phyloP scores from a whole-genome alignment of 2,888 invertebrate species.

The Drosophila nigritarsus region DNA sequence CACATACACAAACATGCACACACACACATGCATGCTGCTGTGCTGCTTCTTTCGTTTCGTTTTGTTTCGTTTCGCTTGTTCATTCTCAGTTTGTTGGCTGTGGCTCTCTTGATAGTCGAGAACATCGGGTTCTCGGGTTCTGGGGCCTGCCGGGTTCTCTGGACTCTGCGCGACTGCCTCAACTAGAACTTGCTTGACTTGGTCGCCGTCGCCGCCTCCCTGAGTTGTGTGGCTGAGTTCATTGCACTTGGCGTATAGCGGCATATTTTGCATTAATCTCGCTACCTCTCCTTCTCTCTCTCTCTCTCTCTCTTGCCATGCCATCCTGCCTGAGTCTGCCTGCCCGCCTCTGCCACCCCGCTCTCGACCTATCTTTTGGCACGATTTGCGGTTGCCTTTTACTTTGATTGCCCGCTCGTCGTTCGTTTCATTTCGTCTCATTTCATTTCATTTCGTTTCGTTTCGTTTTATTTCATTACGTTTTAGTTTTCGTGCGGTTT shows the following conservation, averaged over 20 bases:
- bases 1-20: not conserved
- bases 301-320: constrained; percentile 3
- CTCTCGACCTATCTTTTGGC: constrained; percentile 50
- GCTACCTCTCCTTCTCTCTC: constrained; percentile 16
- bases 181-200: constrained; percentile 81
- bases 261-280: constrained; percentile 77
- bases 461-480: not conserved
- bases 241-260: constrained; percentile 77
- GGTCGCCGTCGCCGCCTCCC: constrained; percentile 26
- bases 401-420: constrained; percentile 30
- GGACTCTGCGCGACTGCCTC: constrained; percentile 72
- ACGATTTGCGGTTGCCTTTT: constrained; percentile 58
- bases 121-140: constrained; percentile 4
- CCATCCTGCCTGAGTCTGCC: constrained; percentile 6
- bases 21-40: constrained; percentile 5
- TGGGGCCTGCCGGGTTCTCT: constrained; percentile 19
- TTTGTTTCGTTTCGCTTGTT: constrained; percentile 9
- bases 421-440: constrained; percentile 19
- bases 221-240: constrained; percentile 54
- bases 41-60: constrained; percentile 29
- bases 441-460: not conserved
- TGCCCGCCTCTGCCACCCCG: constrained; percentile 20
- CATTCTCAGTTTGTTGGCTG: not conserved
- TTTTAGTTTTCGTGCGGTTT: constrained; percentile 16
- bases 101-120: constrained; percentile 6